Conservation (phyloP, 2,797 vertebrate genomes). For the Acridotheres tristis region DNA sequence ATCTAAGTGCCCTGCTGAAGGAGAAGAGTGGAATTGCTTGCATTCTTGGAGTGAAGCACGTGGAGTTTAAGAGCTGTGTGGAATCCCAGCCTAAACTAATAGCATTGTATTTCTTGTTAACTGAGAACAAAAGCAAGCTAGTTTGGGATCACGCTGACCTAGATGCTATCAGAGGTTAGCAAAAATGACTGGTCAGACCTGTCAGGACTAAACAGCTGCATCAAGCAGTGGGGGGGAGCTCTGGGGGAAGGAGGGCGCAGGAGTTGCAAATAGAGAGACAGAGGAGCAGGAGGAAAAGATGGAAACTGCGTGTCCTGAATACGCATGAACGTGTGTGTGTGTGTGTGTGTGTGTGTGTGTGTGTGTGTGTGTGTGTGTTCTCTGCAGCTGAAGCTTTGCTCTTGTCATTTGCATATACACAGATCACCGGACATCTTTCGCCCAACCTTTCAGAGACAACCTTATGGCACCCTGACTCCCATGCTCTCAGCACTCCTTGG, state of each 20-base stretch:
- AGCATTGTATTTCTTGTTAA: constrained; percentile 29
- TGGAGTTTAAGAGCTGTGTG: constrained; percentile 36
- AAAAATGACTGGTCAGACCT: constrained; percentile 47
- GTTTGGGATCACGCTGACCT: constrained; percentile 48
- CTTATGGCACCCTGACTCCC: background rate
- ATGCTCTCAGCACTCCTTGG: background rate
- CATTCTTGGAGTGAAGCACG: background rate
- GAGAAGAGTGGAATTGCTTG: background rate
- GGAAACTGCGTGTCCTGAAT: constrained; percentile 41
- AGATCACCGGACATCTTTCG: background rate
- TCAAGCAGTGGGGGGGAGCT: background rate
- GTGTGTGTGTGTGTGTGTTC: no score
- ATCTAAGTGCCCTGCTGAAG: background rate
- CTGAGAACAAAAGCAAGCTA: constrained; percentile 20
- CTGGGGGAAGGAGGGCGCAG: background rate
- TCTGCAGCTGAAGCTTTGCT: background rate
- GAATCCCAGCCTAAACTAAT: constrained; percentile 42
- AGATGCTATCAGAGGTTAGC: constrained; percentile 61
- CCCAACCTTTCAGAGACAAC: background rate
- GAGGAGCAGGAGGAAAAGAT: constrained; percentile 35
- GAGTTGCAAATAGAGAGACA: constrained; percentile 22
- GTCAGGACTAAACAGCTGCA: constrained; percentile 52
- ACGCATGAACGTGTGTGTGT: background rate
- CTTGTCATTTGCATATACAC: constrained; percentile 37
- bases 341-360: no score